Base-by-base conservation (phyloP, 2,113 vertebrate species). In the Taxidea taxus region DNA sequence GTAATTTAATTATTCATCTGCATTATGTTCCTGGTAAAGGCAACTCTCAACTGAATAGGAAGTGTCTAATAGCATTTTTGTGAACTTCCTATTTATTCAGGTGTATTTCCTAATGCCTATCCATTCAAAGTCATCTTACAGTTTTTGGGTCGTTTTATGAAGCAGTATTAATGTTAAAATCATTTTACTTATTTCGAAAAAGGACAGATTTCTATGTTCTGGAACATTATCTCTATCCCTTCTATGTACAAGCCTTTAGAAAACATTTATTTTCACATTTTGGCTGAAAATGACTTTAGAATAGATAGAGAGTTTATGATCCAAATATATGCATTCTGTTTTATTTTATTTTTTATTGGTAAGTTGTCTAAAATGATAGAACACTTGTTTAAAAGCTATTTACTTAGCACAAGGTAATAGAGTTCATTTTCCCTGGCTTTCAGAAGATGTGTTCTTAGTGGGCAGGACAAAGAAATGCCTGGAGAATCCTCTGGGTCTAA, bases 221-320 rank as follows among this genome's bases (percentile, higher is more conserved):
- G 95, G 62, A 95, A 96, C 96, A 9, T 95, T 97, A 92, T 90
- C 31, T 2, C 0, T 2, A 2, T 97, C 78, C 92, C 94, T 96
- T 96, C 83, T 97, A 92, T 81, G 49, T 77, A 44, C 31, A 91
- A 88, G 39, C 56, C 80, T 95, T 96, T 78, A 95, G 95, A 97
- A 97, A 97, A 97, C 90, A 96, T 97, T 97, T 98, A 92, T 98
- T 95, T 97, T 96, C 75, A 90, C 64, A 80, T 74, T 97, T 97
- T 96, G 87, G 5, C 84, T 98, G 97, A 98, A 96, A 97, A 95
- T 90, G 82, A 92, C 91, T 97, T 94, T 64, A 94, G 90, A 98
- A 90, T 92, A 97, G 95, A 97, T 66, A 74, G 75, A 15, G 34
- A 87, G 91, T 97, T 97, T 97, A 90, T 98, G 92, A 93, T 92